phyloP scores from a whole-genome alignment of 2,888 invertebrate genomes.

The Sialis lutaria region DNA sequence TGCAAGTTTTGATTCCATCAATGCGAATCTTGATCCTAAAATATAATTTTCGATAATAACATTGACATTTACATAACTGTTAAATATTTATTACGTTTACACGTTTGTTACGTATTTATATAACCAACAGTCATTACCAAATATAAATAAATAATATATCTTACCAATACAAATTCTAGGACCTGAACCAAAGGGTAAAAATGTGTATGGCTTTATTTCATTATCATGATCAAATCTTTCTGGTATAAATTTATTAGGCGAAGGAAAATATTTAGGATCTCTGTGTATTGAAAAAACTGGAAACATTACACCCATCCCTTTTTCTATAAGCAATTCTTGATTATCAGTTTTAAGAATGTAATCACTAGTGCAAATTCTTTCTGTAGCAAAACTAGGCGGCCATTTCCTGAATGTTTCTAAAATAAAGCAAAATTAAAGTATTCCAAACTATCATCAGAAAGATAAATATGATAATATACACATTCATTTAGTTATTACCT shows the following conservation, averaged over 20 bases:
- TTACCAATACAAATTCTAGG: neutral
- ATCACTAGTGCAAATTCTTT: neutral
- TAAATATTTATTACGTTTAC: too few relatives aligned
- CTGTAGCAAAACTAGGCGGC: neutral
- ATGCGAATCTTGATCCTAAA: neutral
- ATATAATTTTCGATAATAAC: too few relatives aligned
- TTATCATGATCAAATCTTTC: neutral
- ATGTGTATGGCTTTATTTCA: neutral
- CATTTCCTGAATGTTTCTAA: neutral
- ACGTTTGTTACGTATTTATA: too few relatives aligned
- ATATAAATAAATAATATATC: neutral
- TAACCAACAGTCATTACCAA: too few relatives aligned
- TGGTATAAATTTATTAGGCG: neutral
- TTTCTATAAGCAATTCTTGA: neutral
- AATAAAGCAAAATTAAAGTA: neutral
- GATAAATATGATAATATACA: too few relatives aligned
- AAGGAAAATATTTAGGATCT: neutral
- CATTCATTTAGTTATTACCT: too few relatives aligned
- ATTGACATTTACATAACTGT: too few relatives aligned
- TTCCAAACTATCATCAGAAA: neutral
- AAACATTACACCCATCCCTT: neutral
- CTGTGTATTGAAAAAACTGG: neutral
- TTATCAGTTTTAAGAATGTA: neutral
- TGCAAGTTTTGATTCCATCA: neutral
- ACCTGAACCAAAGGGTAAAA: neutral